Conservation (phyloP, 2,797 vertebrate genomes). For the Acropternis orthonyx region DNA sequence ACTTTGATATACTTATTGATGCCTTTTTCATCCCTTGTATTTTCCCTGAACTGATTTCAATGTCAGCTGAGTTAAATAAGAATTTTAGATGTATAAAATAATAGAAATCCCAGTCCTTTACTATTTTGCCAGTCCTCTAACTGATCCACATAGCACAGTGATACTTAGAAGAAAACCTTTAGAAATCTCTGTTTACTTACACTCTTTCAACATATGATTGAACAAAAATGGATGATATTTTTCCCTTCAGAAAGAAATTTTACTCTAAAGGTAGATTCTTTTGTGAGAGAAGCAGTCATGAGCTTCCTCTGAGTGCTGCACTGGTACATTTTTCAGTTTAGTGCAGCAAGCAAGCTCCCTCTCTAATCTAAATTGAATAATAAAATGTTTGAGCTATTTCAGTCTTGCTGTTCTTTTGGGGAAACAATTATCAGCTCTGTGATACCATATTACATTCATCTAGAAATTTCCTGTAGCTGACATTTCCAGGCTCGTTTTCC, state of each 20-base stretch:
- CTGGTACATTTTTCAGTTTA: slow-evolving; percentile 22
- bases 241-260: slow-evolving; percentile 13
- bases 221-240: slow-evolving; percentile 11
- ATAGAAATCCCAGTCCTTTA: not conserved
- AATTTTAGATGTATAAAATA: slow-evolving; percentile 11
- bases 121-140: not conserved
- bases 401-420: slow-evolving; percentile 52
- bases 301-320: not conserved
- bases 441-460: slow-evolving; percentile 38
- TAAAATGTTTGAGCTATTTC: slow-evolving; percentile 57
- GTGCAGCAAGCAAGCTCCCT: not conserved
- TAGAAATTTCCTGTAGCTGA: slow-evolving; percentile 42
- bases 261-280: slow-evolving; percentile 1
- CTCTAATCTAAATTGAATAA: slow-evolving; percentile 51
- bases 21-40: slow-evolving; percentile 12
- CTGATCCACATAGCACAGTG: not conserved
- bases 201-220: slow-evolving; percentile 18
- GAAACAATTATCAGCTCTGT: slow-evolving; percentile 47
- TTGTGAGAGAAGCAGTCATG: not conserved
- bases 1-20: slow-evolving; percentile 4
- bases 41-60: slow-evolving; percentile 10
- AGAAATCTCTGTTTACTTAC: slow-evolving; percentile 51
- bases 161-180: slow-evolving; percentile 24
- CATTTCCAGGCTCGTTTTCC: slow-evolving; percentile 46
- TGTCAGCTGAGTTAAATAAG: slow-evolving; percentile 32